These are phyloP conservation scores for Galerucella pusilla DNA, from an alignment of 2,888 invertebrate species.

Conservation along the genomic window DNA sequence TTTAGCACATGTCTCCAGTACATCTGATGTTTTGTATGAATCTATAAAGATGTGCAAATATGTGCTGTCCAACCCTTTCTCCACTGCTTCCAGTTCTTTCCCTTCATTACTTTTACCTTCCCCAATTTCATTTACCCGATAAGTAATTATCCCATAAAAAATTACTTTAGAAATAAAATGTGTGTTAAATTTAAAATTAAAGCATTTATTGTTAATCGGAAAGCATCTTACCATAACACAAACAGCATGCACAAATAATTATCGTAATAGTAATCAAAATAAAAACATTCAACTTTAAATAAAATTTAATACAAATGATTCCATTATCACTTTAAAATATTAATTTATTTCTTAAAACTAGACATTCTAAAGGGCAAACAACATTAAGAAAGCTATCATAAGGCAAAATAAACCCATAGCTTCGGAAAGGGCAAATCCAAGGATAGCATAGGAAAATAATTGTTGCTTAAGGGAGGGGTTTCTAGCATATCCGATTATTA, in stretches of 20 bases:
- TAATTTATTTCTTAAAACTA: slow-evolving; percentile 66
- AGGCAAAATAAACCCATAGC: slow-evolving; percentile 99
- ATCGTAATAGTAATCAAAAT: neutral
- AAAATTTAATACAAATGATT: slow-evolving; percentile 17
- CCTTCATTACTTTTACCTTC: too few relatives aligned
- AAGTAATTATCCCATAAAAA: too few relatives aligned
- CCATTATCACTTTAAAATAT: slow-evolving; percentile 32
- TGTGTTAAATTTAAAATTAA: neutral
- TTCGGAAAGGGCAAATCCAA: slow-evolving; percentile 98
- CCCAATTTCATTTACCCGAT: too few relatives aligned
- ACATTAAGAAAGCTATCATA: slow-evolving; percentile 97
- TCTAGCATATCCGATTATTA: slow-evolving; percentile 96
- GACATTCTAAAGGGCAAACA: slow-evolving; percentile 88
- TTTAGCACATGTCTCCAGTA: too few relatives aligned
- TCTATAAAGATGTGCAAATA: too few relatives aligned
- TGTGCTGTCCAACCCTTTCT: too few relatives aligned
- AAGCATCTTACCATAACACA: neutral
- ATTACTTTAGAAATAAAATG: too few relatives aligned
- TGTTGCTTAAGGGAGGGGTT: slow-evolving; percentile 98
- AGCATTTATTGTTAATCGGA: neutral
- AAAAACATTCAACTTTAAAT: slow-evolving; percentile 5
- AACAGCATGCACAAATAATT: neutral
- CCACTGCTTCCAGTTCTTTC: too few relatives aligned
- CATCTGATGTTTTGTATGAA: too few relatives aligned
- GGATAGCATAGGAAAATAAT: slow-evolving; percentile 96